phyloP scores from a whole-genome alignment of 2,113 vertebrate species.

The Fulica atra region DNA sequence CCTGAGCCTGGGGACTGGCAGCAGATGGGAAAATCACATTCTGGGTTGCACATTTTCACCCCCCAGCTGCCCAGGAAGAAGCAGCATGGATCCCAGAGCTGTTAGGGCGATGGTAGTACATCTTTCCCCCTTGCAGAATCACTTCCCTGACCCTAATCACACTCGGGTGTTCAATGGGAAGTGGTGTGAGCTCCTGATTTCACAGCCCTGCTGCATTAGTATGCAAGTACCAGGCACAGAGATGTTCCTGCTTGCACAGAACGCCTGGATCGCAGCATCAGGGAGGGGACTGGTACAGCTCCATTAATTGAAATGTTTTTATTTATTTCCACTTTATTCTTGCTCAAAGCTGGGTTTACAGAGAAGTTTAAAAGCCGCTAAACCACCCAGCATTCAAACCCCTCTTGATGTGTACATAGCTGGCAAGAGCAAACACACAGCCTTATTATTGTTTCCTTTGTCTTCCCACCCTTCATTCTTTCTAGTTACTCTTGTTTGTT shows the following conservation, averaged over 20 bases:
- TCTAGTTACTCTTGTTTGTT: not conserved
- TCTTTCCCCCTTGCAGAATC: not conserved
- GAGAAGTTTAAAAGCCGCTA: conserved; percentile 30
- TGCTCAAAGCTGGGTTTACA: conserved; percentile 31
- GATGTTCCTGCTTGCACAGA: not conserved
- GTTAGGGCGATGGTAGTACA: not conserved
- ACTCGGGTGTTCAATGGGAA: not conserved
- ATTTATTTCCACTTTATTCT: conserved; percentile 47
- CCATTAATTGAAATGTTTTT: not conserved
- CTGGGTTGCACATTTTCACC: not conserved
- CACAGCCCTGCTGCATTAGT: not conserved
- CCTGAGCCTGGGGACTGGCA: not conserved
- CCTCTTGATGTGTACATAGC: conserved; percentile 42
- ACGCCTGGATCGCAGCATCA: not conserved
- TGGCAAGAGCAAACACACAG: conserved; percentile 52
- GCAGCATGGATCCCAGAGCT: not conserved
- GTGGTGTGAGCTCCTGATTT: not conserved
- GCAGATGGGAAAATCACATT: not conserved
- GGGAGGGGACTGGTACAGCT: not conserved
- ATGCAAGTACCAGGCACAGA: not conserved
- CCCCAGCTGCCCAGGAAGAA: not conserved
- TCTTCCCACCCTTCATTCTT: conserved; percentile 48
- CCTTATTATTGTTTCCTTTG: conserved; percentile 12
- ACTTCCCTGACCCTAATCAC: not conserved
- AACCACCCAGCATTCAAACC: not conserved